phyloP scores from a whole-genome alignment of 2,797 vertebrate genomes.

The Garrulus glandarius region DNA sequence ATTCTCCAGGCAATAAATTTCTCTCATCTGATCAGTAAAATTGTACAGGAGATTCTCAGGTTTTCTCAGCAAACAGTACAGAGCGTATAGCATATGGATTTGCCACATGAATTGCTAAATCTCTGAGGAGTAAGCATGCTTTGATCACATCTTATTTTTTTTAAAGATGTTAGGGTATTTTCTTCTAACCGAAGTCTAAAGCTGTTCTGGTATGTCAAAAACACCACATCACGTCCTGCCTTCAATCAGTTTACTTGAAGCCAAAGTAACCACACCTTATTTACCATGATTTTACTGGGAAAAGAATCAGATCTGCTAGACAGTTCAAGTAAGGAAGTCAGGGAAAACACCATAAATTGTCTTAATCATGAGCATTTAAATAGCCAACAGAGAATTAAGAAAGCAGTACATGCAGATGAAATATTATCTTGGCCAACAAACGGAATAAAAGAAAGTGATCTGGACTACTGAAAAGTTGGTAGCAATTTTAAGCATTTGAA shows the following conservation, averaged over 20 bases:
- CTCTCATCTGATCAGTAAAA: background rate
- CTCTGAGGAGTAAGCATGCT: background rate
- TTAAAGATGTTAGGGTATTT: background rate
- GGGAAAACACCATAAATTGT: background rate
- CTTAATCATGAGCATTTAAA: background rate
- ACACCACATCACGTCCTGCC: background rate
- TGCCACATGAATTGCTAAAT: conserved; percentile 9
- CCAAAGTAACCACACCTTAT: background rate
- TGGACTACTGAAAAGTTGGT: conserved; percentile 55
- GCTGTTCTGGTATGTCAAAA: conserved; percentile 9
- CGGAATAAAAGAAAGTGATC: conserved; percentile 16
- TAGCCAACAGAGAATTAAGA: conserved; percentile 9
- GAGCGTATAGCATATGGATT: background rate
- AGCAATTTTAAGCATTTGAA: conserved; percentile 67
- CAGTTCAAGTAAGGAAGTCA: background rate
- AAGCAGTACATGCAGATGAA: background rate
- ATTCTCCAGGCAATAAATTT: background rate
- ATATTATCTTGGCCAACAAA: background rate
- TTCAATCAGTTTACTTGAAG: background rate
- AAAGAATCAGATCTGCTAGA: conserved; percentile 17
- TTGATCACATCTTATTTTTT: conserved; percentile 26
- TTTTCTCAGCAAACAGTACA: background rate
- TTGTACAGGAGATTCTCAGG: background rate
- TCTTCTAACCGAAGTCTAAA: background rate
- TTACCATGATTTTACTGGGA: background rate